Evolutionary conservation across 1,140 invertebrate species (phyloP).

Genomic region (Pantala flavescens): DNA sequence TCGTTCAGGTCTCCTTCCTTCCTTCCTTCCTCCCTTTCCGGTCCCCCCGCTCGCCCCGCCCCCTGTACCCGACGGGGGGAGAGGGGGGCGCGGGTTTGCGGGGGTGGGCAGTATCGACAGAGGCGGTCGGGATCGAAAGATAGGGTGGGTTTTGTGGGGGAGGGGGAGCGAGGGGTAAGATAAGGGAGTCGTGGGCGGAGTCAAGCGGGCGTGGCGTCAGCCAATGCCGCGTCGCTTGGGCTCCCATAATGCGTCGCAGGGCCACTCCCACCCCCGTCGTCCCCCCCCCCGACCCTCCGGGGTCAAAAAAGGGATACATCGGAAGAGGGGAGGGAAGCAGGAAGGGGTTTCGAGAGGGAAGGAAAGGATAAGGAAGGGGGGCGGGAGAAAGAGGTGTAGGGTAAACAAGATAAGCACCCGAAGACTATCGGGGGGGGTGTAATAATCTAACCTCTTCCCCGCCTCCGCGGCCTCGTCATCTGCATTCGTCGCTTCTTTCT

Average conservation of each 20-base stretch:
- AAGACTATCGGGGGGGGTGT: neutral
- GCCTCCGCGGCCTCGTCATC: neutral
- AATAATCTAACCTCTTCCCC: neutral
- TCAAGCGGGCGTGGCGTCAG: neutral
- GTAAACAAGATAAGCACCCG: neutral
- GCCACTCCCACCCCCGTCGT: neutral
- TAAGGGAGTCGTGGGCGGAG: conserved; percentile 1
- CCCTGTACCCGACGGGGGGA: neutral
- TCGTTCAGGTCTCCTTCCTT: conserved; percentile 4
- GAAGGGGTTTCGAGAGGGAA: conserved; percentile 7
- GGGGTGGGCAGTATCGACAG: neutral
- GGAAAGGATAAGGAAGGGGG: neutral
- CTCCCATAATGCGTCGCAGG: conserved; percentile 2
- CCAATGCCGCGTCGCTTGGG: neutral
- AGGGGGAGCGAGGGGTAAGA: neutral
- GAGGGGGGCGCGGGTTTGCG: neutral
- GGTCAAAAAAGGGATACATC: neutral
- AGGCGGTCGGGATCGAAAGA: neutral
- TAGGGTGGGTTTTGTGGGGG: neutral
- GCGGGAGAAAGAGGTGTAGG: neutral
- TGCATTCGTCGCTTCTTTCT: neutral
- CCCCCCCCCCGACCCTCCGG: neutral
- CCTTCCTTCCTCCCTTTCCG: neutral
- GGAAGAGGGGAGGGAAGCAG: neutral
- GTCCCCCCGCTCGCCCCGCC: neutral